A percentile compares a stretch with the other conserved stretches of the same genome.
Conservation (phyloP, 2,888 invertebrate genomes). For the Drosophila meridiana region DNA sequence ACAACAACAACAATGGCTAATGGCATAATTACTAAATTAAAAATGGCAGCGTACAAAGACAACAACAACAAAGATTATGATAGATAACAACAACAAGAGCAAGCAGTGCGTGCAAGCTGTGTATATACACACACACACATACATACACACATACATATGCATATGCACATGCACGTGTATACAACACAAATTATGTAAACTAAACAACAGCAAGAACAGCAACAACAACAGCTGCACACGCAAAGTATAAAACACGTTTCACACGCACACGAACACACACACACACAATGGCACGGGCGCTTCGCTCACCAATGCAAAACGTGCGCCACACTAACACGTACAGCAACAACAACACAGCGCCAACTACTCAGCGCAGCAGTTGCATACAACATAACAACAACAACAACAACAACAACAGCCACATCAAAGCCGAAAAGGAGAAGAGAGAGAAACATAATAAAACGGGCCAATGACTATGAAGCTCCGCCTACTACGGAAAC, state of each 20-base stretch:
- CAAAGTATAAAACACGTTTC: slow-evolving; percentile 67
- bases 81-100: slow-evolving; percentile 24
- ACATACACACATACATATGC: not conserved
- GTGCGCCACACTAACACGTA: slow-evolving; percentile 47
- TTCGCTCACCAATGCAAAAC: slow-evolving; percentile 72
- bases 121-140: not conserved
- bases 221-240: slow-evolving; percentile 49
- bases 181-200: slow-evolving; percentile 43
- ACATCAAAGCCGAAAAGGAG: slow-evolving; percentile 68
- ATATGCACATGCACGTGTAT: slow-evolving; percentile 19
- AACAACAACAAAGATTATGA: slow-evolving; percentile 8
- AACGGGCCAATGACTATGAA: slow-evolving; percentile 83
- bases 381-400: slow-evolving; percentile 59
- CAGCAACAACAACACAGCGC: slow-evolving; percentile 34
- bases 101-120: slow-evolving; percentile 16
- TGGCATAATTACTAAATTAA: slow-evolving; percentile 74
- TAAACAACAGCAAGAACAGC: slow-evolving; percentile 39
- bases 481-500: slow-evolving; percentile 83
- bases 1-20: slow-evolving; percentile 39
- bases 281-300: not conserved
- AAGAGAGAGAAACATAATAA: slow-evolving; percentile 78
- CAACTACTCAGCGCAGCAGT: slow-evolving; percentile 57
- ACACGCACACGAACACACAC: slow-evolving; percentile 19
- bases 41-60: slow-evolving; percentile 35
- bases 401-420: slow-evolving; percentile 25